Evolutionary conservation across 2,797 vertebrate genomes (phyloP).

Genomic region (Platalea minor): DNA sequence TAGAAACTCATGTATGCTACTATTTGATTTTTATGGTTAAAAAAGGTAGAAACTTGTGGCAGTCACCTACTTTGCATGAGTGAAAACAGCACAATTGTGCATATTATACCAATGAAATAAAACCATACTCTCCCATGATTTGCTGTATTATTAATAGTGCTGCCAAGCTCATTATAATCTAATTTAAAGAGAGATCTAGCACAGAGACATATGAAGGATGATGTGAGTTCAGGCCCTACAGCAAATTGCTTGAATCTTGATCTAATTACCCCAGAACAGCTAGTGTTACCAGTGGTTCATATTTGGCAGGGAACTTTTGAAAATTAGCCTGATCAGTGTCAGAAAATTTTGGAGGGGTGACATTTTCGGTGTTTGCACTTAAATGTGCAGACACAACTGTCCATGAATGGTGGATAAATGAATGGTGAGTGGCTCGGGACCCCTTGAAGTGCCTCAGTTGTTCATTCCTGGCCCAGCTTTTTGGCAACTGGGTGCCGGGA

Average conservation of each 20-base stretch:
- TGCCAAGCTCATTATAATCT: constrained; percentile 64
- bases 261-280: constrained; percentile 51
- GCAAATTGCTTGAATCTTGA: constrained; percentile 64
- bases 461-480: not conserved
- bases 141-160: constrained; percentile 56
- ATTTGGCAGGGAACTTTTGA: not conserved
- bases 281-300: not conserved
- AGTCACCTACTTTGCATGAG: constrained; percentile 8
- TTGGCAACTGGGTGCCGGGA: not conserved
- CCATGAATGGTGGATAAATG: not conserved
- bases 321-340: not conserved
- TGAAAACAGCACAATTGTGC: not conserved
- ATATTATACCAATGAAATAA: constrained; percentile 2
- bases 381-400: not conserved
- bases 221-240: constrained; percentile 38
- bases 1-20: not conserved
- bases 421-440: accelerated
- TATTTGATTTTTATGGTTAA: constrained; percentile 49
- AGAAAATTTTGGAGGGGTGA: not conserved
- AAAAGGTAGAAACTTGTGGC: not conserved
- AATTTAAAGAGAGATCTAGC: constrained; percentile 62
- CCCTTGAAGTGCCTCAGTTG: accelerated
- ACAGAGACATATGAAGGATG: constrained; percentile 49
- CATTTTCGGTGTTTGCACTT: not conserved
- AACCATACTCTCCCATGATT: constrained; percentile 8